These are phyloP conservation scores for Tupiocoris notatus DNA, from an alignment of 2,888 invertebrate species.

Conservation along the genomic window DNA sequence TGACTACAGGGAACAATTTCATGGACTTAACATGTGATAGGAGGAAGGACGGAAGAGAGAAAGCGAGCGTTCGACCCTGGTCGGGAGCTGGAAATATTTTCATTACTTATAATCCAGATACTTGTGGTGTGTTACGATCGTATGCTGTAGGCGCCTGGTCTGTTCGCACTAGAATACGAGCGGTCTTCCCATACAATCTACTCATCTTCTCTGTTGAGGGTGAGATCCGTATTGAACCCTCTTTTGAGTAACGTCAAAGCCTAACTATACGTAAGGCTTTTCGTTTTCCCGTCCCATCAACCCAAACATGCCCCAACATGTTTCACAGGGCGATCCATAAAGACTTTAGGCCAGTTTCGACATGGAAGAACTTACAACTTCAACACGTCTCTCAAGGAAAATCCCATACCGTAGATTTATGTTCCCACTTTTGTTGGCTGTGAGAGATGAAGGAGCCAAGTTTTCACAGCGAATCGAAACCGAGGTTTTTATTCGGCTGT, in stretches of 20 bases:
- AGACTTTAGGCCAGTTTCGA: constrained; percentile 33
- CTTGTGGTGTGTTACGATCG: constrained; percentile 10
- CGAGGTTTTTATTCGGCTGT: no score
- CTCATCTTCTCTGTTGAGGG: constrained; percentile 7
- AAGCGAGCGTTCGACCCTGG: constrained; percentile 4
- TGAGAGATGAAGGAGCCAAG: not conserved
- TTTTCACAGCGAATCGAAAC: constrained; percentile 26
- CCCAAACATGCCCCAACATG: not conserved
- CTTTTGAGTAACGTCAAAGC: no score
- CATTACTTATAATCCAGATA: constrained; percentile 41
- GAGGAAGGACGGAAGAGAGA: not conserved
- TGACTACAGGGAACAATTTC: constrained; percentile 12
- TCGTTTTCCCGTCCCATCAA: not conserved
- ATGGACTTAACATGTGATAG: not conserved
- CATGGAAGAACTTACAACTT: constrained; percentile 29
- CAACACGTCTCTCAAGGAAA: constrained; percentile 37
- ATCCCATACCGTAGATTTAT: constrained; percentile 36
- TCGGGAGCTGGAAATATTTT: constrained; percentile 36
- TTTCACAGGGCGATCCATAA: constrained; percentile 21
- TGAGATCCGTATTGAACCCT: constrained; percentile 5
- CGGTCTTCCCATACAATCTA: not conserved
- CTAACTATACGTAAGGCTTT: no score
- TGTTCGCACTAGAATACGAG: not conserved
- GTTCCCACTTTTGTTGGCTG: constrained; percentile 17
- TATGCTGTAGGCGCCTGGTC: no score